Conservation (phyloP, 2,113 vertebrate genomes). For the Bambusicola thoracicus region DNA sequence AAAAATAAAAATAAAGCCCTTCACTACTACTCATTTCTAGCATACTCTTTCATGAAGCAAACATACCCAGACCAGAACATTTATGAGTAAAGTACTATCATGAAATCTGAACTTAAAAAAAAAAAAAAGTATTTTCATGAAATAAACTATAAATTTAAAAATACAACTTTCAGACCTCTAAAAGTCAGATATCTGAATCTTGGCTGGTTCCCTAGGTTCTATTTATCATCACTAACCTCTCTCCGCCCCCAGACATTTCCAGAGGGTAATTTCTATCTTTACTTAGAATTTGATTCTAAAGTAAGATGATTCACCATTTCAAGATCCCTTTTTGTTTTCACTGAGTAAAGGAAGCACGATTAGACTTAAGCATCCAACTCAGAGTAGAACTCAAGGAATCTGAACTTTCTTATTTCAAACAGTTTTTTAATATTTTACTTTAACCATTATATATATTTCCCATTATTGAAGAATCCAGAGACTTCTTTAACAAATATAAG, state of each 20-base stretch:
- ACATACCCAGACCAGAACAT: neutral
- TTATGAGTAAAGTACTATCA: neutral
- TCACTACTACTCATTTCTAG: neutral
- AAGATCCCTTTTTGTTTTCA: neutral
- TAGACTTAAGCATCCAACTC: neutral
- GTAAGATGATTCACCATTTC: neutral
- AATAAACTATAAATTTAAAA: neutral
- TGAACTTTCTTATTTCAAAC: neutral
- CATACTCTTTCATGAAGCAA: neutral
- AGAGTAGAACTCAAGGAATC: neutral
- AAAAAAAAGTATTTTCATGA: neutral
- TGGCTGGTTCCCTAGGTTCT: neutral
- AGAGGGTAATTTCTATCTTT: neutral
- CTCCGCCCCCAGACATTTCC: neutral
- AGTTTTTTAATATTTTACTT: neutral
- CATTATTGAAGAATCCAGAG: neutral
- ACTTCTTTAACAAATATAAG: neutral
- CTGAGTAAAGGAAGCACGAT: neutral
- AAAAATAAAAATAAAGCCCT: neutral
- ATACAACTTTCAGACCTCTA: neutral
- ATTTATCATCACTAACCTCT: neutral
- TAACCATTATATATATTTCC: neutral
- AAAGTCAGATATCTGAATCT: neutral
- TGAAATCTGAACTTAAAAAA: neutral
- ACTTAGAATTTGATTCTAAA: neutral